Base-by-base conservation (phyloP, 1,140 invertebrate genomes). In the Bombus soroeensis region DNA sequence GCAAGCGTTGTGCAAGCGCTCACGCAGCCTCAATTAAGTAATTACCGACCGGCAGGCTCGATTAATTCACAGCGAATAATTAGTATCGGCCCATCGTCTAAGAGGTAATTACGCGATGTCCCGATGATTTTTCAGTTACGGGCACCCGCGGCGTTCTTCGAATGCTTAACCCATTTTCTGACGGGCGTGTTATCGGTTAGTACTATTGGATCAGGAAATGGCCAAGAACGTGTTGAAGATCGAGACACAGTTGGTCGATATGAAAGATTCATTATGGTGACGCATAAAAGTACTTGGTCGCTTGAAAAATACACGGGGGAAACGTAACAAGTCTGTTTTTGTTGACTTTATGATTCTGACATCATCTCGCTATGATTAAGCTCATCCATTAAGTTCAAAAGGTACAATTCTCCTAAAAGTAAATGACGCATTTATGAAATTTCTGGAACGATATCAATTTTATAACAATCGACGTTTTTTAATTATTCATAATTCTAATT, bases 21-120 rank as follows among this genome's bases (percentile, higher is more conserved):
- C 79, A 75, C 85, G 76, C 75, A 79, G 88, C 76, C 71, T 89
- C 92, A 90, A 92, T 93, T 92, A 92, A 92, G 89, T 92, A 93
- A 93, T 94, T 93, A 93, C 87, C 41, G 82, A 85, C 64, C 43
- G 41, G 9, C 73, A 81, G 85, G 82, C 81, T 82, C 90, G 82
- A 94, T 93, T 93, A 90, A 92, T 93, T 93, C 81, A 75, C 88
- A 85, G 80, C 84, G 91, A 92, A 91, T 92, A 93, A 92, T 92
- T 93, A 90, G 75, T 79, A 77, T 83, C 77, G 41, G 85, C 84
- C 64, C 70, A 62, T 73, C 84, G 39, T 72, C 71, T 79, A 66
- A 77, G 64, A 71, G 75, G 83, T 90, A 87, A 82, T 87, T 83
- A 68, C 41, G 41, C 72, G 75, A n/a, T 59, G 83, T 79, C 41